A percentile compares a stretch with the other conserved stretches of the same genome.
phyloP scores from a whole-genome alignment of 2,113 vertebrate genomes.

The Andinoacara biseriatus region DNA sequence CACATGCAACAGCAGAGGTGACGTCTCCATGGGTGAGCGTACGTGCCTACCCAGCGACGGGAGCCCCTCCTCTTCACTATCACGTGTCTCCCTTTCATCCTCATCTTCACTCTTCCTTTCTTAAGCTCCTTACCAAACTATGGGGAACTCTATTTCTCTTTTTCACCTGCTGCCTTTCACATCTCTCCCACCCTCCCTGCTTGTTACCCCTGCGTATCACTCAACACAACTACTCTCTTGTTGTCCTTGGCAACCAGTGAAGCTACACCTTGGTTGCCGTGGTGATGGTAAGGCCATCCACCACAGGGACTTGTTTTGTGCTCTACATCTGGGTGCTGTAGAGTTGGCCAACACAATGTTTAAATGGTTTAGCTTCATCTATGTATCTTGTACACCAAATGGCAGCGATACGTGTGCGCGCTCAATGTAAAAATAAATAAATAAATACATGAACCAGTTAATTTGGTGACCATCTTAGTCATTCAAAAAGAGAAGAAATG shows the following conservation, averaged over 20 bases:
- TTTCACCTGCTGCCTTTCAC: conserved; percentile 54
- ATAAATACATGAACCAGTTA: background rate
- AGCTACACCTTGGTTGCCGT: conserved; percentile 76
- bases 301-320: conserved; percentile 50
- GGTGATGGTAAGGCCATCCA: conserved; percentile 56
- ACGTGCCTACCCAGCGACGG: conserved; percentile 40
- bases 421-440: background rate
- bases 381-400: background rate
- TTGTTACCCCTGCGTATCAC: background rate
- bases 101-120: background rate
- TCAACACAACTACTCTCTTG: conserved; percentile 44
- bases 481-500: background rate
- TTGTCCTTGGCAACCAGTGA: conserved; percentile 61
- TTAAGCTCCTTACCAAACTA: conserved; percentile 15
- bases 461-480: background rate
- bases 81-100: background rate
- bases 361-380: background rate
- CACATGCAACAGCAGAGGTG: conserved; percentile 17
- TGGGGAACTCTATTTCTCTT: conserved; percentile 10
- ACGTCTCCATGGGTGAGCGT: conserved; percentile 15
- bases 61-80: background rate
- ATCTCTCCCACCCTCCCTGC: background rate
- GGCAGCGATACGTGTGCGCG: background rate
- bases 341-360: conserved; percentile 12
- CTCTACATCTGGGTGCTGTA: conserved; percentile 45